Conservation (phyloP, 2,113 vertebrate genomes). For the Noctilio leporinus region DNA sequence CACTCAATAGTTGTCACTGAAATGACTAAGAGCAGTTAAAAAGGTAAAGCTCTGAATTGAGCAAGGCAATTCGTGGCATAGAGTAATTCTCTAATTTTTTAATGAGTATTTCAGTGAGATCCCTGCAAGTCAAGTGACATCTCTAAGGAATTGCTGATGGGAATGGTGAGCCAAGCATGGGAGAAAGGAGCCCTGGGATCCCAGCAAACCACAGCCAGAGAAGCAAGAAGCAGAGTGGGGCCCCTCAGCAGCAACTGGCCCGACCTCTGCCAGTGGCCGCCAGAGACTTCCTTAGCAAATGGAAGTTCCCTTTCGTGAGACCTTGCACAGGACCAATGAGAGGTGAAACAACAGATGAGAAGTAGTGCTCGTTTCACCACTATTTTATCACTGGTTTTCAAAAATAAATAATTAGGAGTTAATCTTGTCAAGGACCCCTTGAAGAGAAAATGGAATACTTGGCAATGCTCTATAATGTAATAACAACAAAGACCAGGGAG, state of each 20-base stretch:
- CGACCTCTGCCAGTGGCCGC: background rate
- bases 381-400: background rate
- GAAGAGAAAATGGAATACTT: background rate
- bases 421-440: background rate
- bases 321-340: background rate
- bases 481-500: background rate
- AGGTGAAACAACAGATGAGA: background rate
- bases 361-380: background rate
- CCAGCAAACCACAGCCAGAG: background rate
- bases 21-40: background rate
- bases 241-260: background rate
- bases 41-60: background rate
- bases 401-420: slow-evolving; percentile 1
- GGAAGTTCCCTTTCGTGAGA: background rate
- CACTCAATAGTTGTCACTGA: background rate
- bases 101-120: background rate
- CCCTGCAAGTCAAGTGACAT: background rate
- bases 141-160: background rate
- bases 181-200: background rate
- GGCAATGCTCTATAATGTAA: background rate
- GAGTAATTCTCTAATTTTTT: background rate
- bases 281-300: background rate
- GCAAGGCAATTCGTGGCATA: background rate
- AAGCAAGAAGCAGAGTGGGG: background rate
- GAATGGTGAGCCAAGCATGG: background rate